Percentiles rank a stretch among this genome's conserved stretches.
These are phyloP conservation scores for Herminia tarsipennalis DNA, from an alignment of 2,888 invertebrate species.

Conservation along the genomic window DNA sequence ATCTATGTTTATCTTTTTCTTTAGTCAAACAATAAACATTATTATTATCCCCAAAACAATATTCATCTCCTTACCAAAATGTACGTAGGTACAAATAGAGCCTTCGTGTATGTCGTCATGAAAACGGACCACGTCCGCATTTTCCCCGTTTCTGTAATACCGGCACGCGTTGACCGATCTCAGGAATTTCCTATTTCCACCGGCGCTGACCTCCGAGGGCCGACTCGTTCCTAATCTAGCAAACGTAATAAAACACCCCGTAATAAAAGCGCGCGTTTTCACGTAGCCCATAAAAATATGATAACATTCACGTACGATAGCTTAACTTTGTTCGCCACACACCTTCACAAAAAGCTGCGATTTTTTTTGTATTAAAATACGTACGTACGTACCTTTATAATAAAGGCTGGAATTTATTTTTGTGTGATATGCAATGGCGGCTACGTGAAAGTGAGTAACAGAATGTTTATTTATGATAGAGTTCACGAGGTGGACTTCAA, in stretches of 20 bases:
- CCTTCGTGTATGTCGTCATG: slow-evolving; percentile 20
- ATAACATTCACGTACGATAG: slow-evolving; percentile 77
- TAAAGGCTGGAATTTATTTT: too few relatives aligned
- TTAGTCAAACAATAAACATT: too few relatives aligned
- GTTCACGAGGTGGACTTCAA: too few relatives aligned
- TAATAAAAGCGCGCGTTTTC: slow-evolving; percentile 81
- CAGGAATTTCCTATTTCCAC: slow-evolving; percentile 60
- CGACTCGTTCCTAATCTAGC: slow-evolving; percentile 73
- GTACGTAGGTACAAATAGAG: neutral
- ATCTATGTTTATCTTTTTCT: too few relatives aligned
- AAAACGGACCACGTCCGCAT: slow-evolving; percentile 35
- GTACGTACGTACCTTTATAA: neutral
- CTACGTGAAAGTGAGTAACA: too few relatives aligned
- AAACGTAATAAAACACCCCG: slow-evolving; percentile 76
- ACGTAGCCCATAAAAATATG: slow-evolving; percentile 83
- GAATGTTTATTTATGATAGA: too few relatives aligned
- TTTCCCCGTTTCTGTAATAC: slow-evolving; percentile 34
- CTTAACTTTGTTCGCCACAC: slow-evolving; percentile 28
- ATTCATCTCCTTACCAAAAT: too few relatives aligned
- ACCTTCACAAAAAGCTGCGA: slow-evolving; percentile 35
- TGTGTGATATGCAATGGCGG: too few relatives aligned
- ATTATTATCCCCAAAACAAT: too few relatives aligned
- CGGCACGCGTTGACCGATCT: slow-evolving; percentile 44
- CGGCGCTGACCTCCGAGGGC: slow-evolving; percentile 49
- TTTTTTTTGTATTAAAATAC: slow-evolving; percentile 15